Evolutionary conservation across 2,797 vertebrate species (phyloP).

Genomic region (Notoglanidium macrostoma): DNA sequence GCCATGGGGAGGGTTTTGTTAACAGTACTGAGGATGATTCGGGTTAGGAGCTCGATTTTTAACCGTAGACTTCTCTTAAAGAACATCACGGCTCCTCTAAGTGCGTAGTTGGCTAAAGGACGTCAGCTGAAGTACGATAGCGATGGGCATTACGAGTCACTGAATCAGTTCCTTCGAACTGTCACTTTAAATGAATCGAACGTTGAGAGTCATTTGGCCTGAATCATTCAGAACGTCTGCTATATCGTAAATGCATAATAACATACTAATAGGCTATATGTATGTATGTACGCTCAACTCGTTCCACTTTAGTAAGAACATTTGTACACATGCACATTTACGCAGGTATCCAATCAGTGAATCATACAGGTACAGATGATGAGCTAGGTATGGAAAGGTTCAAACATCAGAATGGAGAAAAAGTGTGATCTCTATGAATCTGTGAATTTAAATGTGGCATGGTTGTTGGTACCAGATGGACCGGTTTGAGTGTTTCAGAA

Average conservation of each 20-base stretch:
- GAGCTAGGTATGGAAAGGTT: too few relatives aligned
- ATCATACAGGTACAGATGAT: too few relatives aligned
- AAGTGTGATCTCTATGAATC: too few relatives aligned
- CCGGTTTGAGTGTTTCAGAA: too few relatives aligned
- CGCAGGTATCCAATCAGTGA: too few relatives aligned
- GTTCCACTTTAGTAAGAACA: too few relatives aligned
- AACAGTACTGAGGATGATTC: not conserved
- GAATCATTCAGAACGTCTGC: not conserved
- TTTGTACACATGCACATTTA: too few relatives aligned
- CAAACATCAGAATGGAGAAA: too few relatives aligned
- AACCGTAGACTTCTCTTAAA: conserved; percentile 26
- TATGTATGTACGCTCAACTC: too few relatives aligned
- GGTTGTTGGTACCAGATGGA: too few relatives aligned
- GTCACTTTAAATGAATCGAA: not conserved
- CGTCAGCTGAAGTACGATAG: conserved; percentile 26
- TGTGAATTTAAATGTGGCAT: too few relatives aligned
- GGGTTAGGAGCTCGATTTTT: conserved; percentile 8
- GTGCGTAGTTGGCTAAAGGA: conserved; percentile 51
- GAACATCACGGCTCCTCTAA: conserved; percentile 49
- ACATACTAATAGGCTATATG: too few relatives aligned
- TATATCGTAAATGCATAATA: not conserved
- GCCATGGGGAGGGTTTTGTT: not conserved
- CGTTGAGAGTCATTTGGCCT: not conserved
- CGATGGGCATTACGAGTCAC: conserved; percentile 2
- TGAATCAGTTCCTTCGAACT: not conserved